Evolutionary conservation across 2,888 invertebrate species (phyloP).

Genomic region (Tetranychus piercei): DNA sequence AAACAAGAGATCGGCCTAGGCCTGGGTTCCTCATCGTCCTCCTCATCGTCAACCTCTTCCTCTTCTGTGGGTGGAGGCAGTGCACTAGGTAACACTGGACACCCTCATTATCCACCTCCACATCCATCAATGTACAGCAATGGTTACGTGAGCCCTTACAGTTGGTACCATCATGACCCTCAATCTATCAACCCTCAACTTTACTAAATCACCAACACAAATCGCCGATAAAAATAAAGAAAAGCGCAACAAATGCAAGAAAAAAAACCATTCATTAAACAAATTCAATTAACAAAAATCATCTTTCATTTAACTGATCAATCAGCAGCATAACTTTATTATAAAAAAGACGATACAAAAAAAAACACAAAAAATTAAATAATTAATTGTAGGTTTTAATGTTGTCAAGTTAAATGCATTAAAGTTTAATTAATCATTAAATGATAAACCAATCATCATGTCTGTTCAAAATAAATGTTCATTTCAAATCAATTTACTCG

Average conservation of each 20-base stretch:
- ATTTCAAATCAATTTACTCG: too few relatives aligned
- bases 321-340: too few relatives aligned
- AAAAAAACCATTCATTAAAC: not conserved
- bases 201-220: not conserved
- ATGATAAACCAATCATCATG: too few relatives aligned
- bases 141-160: conserved; percentile 28
- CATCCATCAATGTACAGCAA: conserved; percentile 24
- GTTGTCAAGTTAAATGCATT: too few relatives aligned
- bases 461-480: too few relatives aligned
- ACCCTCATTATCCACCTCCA: not conserved
- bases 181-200: not conserved
- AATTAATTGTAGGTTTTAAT: too few relatives aligned
- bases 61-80: conserved; percentile 25
- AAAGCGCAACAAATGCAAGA: not conserved
- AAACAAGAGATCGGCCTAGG: not conserved
- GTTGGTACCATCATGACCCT: conserved; percentile 27
- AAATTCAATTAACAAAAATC: too few relatives aligned
- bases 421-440: too few relatives aligned
- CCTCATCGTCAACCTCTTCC: conserved; percentile 22
- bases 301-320: too few relatives aligned
- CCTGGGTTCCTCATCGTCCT: not conserved
- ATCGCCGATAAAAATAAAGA: not conserved
- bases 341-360: conserved; percentile 22
- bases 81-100: not conserved
- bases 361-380: too few relatives aligned